Conservation (phyloP, 1,140 invertebrate genomes). For the Batillaria attramentaria region DNA sequence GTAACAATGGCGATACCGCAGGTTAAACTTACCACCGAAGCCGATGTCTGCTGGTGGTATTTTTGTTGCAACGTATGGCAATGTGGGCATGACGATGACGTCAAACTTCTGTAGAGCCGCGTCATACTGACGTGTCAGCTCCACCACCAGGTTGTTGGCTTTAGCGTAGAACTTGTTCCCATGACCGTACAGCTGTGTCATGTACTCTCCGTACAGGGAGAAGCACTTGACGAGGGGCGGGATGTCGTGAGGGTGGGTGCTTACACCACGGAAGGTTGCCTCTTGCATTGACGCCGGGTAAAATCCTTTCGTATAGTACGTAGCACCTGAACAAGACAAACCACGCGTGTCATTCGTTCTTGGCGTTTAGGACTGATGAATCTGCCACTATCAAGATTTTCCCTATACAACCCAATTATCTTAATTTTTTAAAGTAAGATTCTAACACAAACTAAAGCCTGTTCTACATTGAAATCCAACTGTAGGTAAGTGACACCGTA, state of each 20-base stretch:
- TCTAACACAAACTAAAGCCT: not conserved
- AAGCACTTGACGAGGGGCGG: not conserved
- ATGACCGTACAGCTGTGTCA: not conserved
- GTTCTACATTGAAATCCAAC: not conserved
- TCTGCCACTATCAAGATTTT: not conserved
- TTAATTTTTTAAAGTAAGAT: not conserved
- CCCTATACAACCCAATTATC: not conserved
- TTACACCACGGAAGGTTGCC: not conserved
- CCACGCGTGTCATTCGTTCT: constrained; percentile 48
- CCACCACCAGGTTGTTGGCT: too few species aligned
- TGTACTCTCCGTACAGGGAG: not conserved
- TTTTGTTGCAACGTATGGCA: too few species aligned
- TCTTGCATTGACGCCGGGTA: constrained; percentile 6
- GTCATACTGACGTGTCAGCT: too few species aligned
- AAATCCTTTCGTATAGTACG: not conserved
- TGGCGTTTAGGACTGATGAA: constrained; percentile 83
- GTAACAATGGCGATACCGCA: too few species aligned
- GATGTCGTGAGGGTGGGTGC: not conserved
- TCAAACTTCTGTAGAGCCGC: too few species aligned
- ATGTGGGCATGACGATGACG: too few species aligned
- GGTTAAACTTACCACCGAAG: too few species aligned
- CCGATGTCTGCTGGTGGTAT: too few species aligned
- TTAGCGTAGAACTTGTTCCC: too few species aligned
- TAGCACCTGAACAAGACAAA: not conserved
- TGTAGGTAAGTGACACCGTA: not conserved